phyloP scores from a whole-genome alignment of 1,140 invertebrate species.

The Halictus rubicundus region DNA sequence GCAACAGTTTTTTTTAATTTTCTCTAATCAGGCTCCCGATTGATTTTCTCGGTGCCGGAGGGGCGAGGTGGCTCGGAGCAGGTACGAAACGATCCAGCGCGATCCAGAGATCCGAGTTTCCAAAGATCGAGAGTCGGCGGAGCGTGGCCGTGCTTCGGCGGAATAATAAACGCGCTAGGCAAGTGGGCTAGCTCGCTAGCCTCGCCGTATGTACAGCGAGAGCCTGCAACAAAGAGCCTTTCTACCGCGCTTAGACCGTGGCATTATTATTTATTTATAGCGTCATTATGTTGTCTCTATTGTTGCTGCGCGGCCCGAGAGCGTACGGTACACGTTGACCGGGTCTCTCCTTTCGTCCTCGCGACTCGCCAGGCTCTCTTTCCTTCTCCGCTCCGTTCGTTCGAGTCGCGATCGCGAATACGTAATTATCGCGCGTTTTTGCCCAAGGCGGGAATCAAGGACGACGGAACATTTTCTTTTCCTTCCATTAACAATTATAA shows the following conservation, averaged over 20 bases:
- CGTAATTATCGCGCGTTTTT: slow-evolving; percentile 56
- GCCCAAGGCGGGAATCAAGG: slow-evolving; percentile 49
- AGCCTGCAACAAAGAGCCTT: slow-evolving; percentile 49
- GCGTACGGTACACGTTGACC: slow-evolving; percentile 59
- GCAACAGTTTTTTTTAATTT: too few relatives aligned
- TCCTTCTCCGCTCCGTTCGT: neutral
- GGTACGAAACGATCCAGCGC: too few relatives aligned
- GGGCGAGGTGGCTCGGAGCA: too few relatives aligned
- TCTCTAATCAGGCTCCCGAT: too few relatives aligned
- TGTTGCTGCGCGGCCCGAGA: slow-evolving; percentile 54
- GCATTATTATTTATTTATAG: slow-evolving; percentile 73
- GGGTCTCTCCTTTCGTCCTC: slow-evolving; percentile 52
- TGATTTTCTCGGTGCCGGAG: too few relatives aligned
- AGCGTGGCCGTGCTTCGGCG: slow-evolving; percentile 38
- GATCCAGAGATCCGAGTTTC: slow-evolving; percentile 5
- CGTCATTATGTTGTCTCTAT: slow-evolving; percentile 72
- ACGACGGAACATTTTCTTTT: slow-evolving; percentile 37
- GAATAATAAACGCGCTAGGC: slow-evolving; percentile 59
- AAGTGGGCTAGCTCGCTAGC: slow-evolving; percentile 33
- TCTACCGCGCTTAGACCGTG: slow-evolving; percentile 61
- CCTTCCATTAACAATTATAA: slow-evolving; percentile 33
- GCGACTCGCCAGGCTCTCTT: neutral
- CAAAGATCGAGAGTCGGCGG: slow-evolving; percentile 23
- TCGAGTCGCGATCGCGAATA: slow-evolving; percentile 40
- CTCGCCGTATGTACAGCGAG: too few relatives aligned